Evolutionary conservation across 2,797 vertebrate species (phyloP), one percentile per base, ranked within the genome.

Genomic region (Yasuhikotakia modesta): DNA sequence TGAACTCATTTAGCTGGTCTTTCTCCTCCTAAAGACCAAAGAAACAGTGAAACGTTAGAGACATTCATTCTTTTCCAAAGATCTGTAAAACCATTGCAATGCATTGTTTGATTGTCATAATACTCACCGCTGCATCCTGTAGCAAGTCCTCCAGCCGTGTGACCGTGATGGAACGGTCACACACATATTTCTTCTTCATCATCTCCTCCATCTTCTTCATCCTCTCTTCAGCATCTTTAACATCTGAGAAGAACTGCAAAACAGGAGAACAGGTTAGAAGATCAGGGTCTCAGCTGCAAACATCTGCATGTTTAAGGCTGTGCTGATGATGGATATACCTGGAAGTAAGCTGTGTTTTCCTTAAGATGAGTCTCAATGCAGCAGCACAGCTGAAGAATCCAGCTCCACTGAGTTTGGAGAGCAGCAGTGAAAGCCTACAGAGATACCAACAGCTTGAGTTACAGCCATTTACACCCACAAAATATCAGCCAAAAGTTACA

Each of bases 391-490:
- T 98, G 97, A 0, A 98, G 93, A 86, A 96, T 92, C 97, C 97
- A 98, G 48, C 96, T 97, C 97, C 97, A 98, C 91, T 98, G 96
- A 0, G 97, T 98, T 92, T 97, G 96, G 82, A 98, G 89, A 0
- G 96, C 97, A 0, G 92, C 95, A 76, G 94, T 96, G 89, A 98
- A 98, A 0, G 96, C 93, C 96, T 95, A 57, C 11, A 65, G 63
- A 73, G 16, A 2, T 13, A 65, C 0, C 67, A 24, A 27, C 96
- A 98, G 48, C 4, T 5, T 27, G 35, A 12, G 30, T 61, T 30
- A 94, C 95, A 0, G 43, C 43, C 10, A 35, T 35, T 35, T 2
- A 35, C 32, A 35, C 32, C 4, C 32, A 35, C 6, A 35, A 35
- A 35, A 5, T 7, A 35, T 35, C 32, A 35, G 4, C 32, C 32